phyloP scores from a whole-genome alignment of 2,113 vertebrate genomes.

The Poeciliopsis turrubarensis region DNA sequence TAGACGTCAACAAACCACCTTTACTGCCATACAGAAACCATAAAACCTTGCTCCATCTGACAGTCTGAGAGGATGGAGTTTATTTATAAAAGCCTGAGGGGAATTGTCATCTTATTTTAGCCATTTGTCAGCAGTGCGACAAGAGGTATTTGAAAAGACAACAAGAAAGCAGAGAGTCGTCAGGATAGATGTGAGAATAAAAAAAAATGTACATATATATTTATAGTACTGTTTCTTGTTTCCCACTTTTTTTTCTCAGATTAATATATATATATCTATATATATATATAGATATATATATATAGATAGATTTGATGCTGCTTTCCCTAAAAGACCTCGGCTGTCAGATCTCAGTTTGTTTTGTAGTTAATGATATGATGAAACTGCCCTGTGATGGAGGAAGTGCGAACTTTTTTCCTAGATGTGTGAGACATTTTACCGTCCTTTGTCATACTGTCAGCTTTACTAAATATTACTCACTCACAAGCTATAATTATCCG shows the following conservation, averaged over 20 bases:
- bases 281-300: background rate
- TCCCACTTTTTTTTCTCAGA: background rate
- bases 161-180: slow-evolving; percentile 76
- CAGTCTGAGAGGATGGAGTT: slow-evolving; percentile 67
- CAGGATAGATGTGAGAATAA: slow-evolving; percentile 50
- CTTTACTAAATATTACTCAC: slow-evolving; percentile 53
- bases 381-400: slow-evolving; percentile 9
- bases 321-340: slow-evolving; percentile 36
- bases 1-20: background rate
- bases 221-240: slow-evolving; percentile 1
- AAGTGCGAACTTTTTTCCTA: slow-evolving; percentile 19
- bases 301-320: slow-evolving; percentile 1
- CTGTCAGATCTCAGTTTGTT: slow-evolving; percentile 38
- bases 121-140: slow-evolving; percentile 77
- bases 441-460: slow-evolving; percentile 59
- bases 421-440: slow-evolving; percentile 55
- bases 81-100: slow-evolving; percentile 81
- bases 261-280: background rate
- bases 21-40: slow-evolving; percentile 13
- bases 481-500: slow-evolving; percentile 60
- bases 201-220: slow-evolving; percentile 9
- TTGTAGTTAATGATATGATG: slow-evolving; percentile 42
- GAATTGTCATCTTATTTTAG: slow-evolving; percentile 83
- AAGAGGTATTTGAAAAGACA: slow-evolving; percentile 81
- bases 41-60: slow-evolving; percentile 29